phyloP scores from a whole-genome alignment of 2,113 vertebrate genomes.

The Telmatochromis bifrenatus region DNA sequence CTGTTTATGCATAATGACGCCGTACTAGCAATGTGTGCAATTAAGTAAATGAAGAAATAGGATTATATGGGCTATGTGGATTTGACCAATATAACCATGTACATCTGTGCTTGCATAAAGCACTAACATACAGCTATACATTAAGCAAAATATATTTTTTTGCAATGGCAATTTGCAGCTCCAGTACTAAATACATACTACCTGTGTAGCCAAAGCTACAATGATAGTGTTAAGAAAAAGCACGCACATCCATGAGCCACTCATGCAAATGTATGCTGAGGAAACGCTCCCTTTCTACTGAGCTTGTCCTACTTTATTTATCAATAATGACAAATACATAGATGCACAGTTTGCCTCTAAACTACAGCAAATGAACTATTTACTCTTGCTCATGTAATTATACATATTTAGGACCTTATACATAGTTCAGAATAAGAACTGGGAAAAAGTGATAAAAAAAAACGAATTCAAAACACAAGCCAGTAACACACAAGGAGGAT shows the following conservation, averaged over 20 bases:
- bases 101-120: not conserved
- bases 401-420: not conserved
- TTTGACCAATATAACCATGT: not conserved
- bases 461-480: not conserved
- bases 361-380: not conserved
- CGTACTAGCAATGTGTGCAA: not conserved
- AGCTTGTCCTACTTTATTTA: not conserved
- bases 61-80: not conserved
- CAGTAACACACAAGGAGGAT: not conserved
- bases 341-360: not conserved
- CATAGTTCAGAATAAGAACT: not conserved
- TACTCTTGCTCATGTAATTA: not conserved
- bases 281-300: not conserved
- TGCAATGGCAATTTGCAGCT: not conserved
- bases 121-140: not conserved
- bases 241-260: not conserved
- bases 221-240: not conserved
- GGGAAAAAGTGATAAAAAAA: not conserved
- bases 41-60: conserved; percentile 32
- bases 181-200: not conserved
- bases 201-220: not conserved
- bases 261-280: not conserved
- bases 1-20: conserved; percentile 34
- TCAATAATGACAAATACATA: not conserved
- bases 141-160: not conserved